Evolutionary conservation across 2,888 invertebrate species (phyloP).

Genomic region (Ptycholaimellus sp.): DNA sequence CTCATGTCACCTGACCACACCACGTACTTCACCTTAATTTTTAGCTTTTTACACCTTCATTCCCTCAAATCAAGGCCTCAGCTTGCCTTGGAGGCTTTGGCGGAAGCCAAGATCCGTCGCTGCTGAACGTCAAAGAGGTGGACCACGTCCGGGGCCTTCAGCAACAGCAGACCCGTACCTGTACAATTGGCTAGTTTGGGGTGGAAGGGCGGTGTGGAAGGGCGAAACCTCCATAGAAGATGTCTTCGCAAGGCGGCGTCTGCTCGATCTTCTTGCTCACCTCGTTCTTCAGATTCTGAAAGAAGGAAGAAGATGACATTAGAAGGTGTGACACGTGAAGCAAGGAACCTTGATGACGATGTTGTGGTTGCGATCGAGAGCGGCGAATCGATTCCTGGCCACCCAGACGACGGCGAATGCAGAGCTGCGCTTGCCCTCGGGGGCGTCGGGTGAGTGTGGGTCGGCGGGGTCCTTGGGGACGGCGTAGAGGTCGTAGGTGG

Average conservation of each 20-base stretch:
- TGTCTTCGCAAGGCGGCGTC: conserved; percentile 36
- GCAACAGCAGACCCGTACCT: conserved; percentile 73
- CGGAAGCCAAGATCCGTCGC: conserved; percentile 40
- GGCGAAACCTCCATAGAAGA: conserved; percentile 96
- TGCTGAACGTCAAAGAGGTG: conserved; percentile 84
- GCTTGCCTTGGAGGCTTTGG: conserved; percentile 1
- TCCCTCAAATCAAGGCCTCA: background rate
- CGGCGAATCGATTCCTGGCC: conserved; percentile 80
- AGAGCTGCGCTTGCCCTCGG: conserved; percentile 44
- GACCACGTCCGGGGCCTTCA: conserved; percentile 52
- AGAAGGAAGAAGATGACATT: too few relatives aligned
- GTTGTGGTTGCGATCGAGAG: conserved; percentile 66
- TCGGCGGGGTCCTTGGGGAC: conserved; percentile 17
- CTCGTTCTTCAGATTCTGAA: conserved; percentile 84
- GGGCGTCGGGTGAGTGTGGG: conserved; percentile 25
- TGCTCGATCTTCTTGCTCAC: conserved; percentile 59
- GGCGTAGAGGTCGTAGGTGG: conserved; percentile 62
- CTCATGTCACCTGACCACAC: conserved; percentile 86
- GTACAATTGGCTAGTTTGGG: too few relatives aligned
- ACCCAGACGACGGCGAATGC: conserved; percentile 81
- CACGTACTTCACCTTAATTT: conserved; percentile 35
- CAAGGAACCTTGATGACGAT: conserved; percentile 32
- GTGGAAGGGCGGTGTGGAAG: too few relatives aligned
- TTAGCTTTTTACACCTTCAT: background rate
- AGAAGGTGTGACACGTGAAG: too few relatives aligned